A percentile compares a stretch with the other conserved stretches of the same genome.
phyloP scores from a whole-genome alignment of 2,888 invertebrate species.

The Phlogophora meticulosa region DNA sequence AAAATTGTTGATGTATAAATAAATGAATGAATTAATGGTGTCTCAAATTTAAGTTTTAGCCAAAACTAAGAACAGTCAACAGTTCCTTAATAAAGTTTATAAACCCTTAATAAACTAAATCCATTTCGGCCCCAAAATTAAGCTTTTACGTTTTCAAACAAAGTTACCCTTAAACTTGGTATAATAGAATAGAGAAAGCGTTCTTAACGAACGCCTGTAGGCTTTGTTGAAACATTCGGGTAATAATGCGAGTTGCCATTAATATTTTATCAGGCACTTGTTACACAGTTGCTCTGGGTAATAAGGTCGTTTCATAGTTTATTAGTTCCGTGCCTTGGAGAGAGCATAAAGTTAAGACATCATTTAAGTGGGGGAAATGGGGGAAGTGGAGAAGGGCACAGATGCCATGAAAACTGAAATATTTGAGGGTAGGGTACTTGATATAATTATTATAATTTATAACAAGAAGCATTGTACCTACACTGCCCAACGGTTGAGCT shows the following conservation, averaged over 20 bases:
- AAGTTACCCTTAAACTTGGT: slow-evolving; percentile 5
- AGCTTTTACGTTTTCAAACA: slow-evolving; percentile 4
- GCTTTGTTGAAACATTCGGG: slow-evolving; percentile 31
- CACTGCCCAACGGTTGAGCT: too few relatives aligned
- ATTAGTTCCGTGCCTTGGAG: slow-evolving; percentile 10
- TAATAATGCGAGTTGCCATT: slow-evolving; percentile 44
- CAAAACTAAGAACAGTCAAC: not conserved
- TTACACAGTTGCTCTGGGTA: slow-evolving; percentile 1
- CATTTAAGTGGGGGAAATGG: not conserved
- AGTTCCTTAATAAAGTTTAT: not conserved
- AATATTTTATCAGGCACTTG: slow-evolving; percentile 57
- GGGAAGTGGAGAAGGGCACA: too few relatives aligned
- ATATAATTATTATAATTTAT: too few relatives aligned
- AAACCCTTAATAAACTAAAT: slow-evolving; percentile 2
- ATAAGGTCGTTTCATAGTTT: slow-evolving; percentile 20
- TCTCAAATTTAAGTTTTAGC: not conserved
- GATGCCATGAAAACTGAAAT: not conserved
- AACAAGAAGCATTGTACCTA: too few relatives aligned
- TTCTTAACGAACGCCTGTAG: slow-evolving; percentile 52
- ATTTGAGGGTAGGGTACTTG: not conserved
- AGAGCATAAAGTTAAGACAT: not conserved
- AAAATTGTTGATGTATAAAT: too few relatives aligned
- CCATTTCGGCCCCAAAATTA: not conserved
- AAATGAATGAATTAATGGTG: too few relatives aligned
- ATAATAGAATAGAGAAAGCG: not conserved